Evolutionary conservation across 2,888 invertebrate species (phyloP).

Genomic region (Rhagonycha lutea): DNA sequence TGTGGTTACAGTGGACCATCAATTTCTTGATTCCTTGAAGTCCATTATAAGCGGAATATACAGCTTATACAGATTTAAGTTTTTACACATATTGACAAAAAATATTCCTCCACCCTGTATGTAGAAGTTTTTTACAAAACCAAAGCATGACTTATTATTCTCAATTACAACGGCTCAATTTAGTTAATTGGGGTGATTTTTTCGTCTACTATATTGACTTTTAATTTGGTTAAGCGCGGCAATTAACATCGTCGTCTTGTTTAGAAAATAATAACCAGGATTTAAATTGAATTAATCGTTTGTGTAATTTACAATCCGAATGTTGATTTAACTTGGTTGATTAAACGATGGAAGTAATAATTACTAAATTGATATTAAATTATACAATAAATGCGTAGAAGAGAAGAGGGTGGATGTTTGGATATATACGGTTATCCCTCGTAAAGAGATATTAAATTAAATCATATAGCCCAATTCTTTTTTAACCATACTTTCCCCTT

Average conservation of each 20-base stretch:
- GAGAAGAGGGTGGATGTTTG: neutral
- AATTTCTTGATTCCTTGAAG: no score
- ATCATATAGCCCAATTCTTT: slow-evolving; percentile 49
- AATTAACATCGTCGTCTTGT: neutral
- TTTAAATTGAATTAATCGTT: neutral
- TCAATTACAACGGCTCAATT: neutral
- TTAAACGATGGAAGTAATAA: neutral
- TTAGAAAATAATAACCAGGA: neutral
- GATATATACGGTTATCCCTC: neutral
- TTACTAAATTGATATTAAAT: neutral
- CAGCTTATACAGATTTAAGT: no score
- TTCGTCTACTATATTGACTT: neutral
- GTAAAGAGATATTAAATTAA: slow-evolving; percentile 14
- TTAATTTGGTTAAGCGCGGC: neutral
- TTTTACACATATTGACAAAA: no score
- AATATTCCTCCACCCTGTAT: no score
- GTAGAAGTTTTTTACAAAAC: neutral
- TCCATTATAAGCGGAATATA: no score
- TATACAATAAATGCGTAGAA: neutral
- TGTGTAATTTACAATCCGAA: neutral
- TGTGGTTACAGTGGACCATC: no score
- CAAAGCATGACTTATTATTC: neutral
- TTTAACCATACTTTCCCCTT: slow-evolving; percentile 61
- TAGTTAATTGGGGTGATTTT: neutral
- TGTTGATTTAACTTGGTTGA: neutral